Evolutionary conservation across 2,113 vertebrate species (phyloP).

Genomic region (Oceanodroma tethys): DNA sequence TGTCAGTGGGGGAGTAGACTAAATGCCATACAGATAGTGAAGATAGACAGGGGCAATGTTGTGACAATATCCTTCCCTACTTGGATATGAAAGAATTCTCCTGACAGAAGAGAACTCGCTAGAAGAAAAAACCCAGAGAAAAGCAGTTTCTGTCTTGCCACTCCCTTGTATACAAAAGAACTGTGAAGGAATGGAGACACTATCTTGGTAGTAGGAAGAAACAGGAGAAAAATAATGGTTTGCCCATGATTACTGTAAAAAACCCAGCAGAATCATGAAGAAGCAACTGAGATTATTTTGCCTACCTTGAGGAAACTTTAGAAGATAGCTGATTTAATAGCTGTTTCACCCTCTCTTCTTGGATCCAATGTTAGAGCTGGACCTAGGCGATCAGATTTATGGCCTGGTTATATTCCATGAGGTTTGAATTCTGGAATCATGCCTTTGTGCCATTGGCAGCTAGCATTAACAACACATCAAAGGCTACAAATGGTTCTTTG

Average conservation of each 20-base stretch:
- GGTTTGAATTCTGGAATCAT: background rate
- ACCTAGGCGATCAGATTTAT: background rate
- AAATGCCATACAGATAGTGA: background rate
- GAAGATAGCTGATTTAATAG: background rate
- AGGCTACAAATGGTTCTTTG: background rate
- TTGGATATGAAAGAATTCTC: background rate
- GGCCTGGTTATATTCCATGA: background rate
- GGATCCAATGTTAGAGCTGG: background rate
- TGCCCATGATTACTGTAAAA: background rate
- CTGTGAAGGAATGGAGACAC: background rate
- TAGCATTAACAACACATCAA: background rate
- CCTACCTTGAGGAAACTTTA: background rate
- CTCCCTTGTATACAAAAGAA: background rate
- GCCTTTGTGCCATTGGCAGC: background rate
- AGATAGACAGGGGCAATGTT: background rate
- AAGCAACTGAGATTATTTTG: background rate
- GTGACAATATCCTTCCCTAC: background rate
- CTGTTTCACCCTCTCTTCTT: background rate
- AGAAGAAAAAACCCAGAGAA: background rate
- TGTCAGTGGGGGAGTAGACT: background rate
- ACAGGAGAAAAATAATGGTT: background rate
- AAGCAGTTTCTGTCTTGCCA: background rate
- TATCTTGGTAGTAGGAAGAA: background rate
- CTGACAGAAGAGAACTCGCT: background rate
- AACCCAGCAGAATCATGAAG: background rate